Percentiles rank a stretch among this genome's conserved stretches.
Conservation (phyloP, 1,140 invertebrate genomes). For the Cotesia glomerata region DNA sequence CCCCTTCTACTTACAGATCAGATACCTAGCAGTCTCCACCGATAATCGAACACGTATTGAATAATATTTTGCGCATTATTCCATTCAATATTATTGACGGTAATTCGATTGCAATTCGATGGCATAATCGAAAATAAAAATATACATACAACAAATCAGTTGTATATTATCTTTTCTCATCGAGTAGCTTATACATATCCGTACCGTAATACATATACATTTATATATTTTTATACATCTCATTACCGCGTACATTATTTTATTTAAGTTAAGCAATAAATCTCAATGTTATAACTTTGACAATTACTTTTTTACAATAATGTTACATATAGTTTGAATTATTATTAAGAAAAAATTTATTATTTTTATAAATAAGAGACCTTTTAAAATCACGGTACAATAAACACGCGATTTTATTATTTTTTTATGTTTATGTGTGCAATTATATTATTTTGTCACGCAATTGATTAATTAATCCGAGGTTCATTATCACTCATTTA, state of each 20-base stretch:
- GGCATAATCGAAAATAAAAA: conserved; percentile 30
- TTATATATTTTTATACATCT: too few species aligned
- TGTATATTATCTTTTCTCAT: too few species aligned
- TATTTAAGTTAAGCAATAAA: too few species aligned
- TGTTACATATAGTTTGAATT: too few species aligned
- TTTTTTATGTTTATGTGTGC: background rate
- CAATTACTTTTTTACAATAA: too few species aligned
- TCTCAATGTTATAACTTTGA: too few species aligned
- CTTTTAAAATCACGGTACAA: background rate
- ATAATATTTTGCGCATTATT: conserved; percentile 59
- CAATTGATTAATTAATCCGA: background rate
- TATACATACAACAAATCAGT: too few species aligned
- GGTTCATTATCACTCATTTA: background rate
- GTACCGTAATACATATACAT: too few species aligned
- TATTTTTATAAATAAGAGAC: too few species aligned
- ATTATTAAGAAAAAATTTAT: too few species aligned
- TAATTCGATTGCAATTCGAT: conserved; percentile 43
- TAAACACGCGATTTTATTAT: background rate
- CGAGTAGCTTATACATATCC: too few species aligned
- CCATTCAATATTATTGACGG: conserved; percentile 59
- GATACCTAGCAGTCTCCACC: background rate
- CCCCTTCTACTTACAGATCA: conserved; percentile 18
- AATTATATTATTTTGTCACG: background rate
- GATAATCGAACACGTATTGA: conserved; percentile 63
- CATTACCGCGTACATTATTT: too few species aligned